Evolutionary conservation across 37 sponge, comb jelly and placozoan genomes (phyloP), one percentile per base, ranked within the genome.

Genomic region (Cliona cf. orientalis): DNA sequence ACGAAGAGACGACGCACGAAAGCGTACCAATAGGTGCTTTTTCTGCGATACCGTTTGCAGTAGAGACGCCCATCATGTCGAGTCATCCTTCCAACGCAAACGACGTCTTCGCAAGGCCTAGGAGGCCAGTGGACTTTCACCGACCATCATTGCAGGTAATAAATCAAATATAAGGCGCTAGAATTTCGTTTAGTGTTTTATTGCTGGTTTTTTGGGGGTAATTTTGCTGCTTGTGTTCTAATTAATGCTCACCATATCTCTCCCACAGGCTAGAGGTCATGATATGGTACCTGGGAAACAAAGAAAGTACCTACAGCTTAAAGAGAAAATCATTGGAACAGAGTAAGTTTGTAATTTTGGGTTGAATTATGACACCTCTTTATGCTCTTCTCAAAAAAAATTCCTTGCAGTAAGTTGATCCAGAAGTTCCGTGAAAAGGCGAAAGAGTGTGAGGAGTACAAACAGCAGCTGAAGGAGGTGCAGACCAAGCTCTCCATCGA

Each of bases 331-430:
- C 26, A 64, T 83, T 34, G 36, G 53, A 14, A 74, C 84, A 35
- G 75, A 74, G 84, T 83, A 42, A 83, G 84, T 83, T 1, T 9
- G 0, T 43, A 40, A 5, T n/a, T 2, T 6, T 25, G 17, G 44
- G 31, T 64, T 63, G 31, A 29, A 2, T 78, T 2, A 17, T 34
- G 5, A 26, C 29, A 5, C 44, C 53, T 72, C 31, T n/a, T 9
- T 75, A 58, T 33, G 31, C 23, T 22, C 23, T 72, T 12, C 53
- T 3, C 55, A 58, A 17, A 7, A 12, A 9, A 36, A 6, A 38
- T 61, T 12, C 3, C n/a, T 5, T 81, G 55, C 53, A 83, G 84
- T 83, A 75, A 83, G 57, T 66, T 83, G 66, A 83, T 83, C 5
- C 36, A 35, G 45, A 58, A 28, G 63, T 70, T 42, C 61, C 72